Evolutionary conservation across 2,113 vertebrate genomes (phyloP).

Genomic region (Ramphastos sulfuratus): DNA sequence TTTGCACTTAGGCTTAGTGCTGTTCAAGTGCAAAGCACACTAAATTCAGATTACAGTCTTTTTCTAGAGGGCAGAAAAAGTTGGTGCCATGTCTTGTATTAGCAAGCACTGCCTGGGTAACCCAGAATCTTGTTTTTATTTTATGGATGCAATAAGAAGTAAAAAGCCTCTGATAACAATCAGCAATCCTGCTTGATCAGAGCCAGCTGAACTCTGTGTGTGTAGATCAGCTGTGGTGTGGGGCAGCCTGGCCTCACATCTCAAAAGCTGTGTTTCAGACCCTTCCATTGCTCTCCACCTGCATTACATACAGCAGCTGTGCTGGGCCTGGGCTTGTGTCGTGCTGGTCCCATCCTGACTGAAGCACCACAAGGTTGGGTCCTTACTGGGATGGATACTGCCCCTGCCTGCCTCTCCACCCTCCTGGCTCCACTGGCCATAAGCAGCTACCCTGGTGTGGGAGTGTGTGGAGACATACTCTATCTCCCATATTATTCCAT

Average conservation of each 20-base stretch:
- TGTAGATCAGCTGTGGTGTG: not conserved
- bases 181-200: conserved; percentile 20
- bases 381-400: not conserved
- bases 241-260: accelerated
- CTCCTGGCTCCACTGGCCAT: not conserved
- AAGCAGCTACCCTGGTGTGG: accelerated
- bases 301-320: not conserved
- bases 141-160: not conserved
- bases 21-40: not conserved
- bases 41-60: not conserved
- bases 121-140: not conserved
- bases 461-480: not conserved
- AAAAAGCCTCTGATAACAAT: conserved; percentile 12
- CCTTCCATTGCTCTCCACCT: not conserved
- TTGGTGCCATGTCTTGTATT: not conserved
- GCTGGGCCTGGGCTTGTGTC: too few relatives aligned
- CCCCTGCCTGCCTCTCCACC: not conserved
- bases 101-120: not conserved
- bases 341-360: too few relatives aligned
- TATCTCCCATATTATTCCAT: not conserved
- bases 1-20: not conserved
- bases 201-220: not conserved
- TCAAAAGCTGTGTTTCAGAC: not conserved
- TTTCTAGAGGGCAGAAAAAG: not conserved
- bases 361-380: accelerated